Evolutionary conservation across 2,888 invertebrate genomes (phyloP).

Genomic region (Pammene aurita): DNA sequence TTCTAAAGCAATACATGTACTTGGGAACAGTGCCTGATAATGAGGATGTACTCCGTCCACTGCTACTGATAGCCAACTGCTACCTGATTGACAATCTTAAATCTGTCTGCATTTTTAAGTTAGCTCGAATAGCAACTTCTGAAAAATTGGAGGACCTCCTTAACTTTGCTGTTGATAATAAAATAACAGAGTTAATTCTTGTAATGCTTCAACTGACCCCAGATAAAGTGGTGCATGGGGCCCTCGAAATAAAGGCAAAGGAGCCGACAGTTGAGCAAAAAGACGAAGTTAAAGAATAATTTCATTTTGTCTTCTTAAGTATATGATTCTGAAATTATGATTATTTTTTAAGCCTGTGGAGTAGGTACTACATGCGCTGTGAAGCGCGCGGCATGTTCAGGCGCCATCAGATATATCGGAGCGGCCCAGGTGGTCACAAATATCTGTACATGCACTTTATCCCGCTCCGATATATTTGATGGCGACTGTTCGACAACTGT

Average conservation of each 20-base stretch:
- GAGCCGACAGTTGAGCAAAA: too few species aligned
- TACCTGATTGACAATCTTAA: conserved; percentile 64
- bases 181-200: conserved; percentile 52
- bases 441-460: too few species aligned
- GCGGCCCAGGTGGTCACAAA: too few species aligned
- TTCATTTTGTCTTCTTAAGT: too few species aligned
- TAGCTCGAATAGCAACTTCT: conserved; percentile 49
- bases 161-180: conserved; percentile 59
- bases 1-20: conserved; percentile 1
- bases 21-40: conserved; percentile 3
- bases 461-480: too few species aligned
- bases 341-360: too few species aligned
- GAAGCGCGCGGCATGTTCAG: too few species aligned
- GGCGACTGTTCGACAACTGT: too few species aligned
- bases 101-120: conserved; percentile 55
- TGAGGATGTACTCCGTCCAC: not conserved
- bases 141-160: conserved; percentile 52
- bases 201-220: conserved; percentile 48
- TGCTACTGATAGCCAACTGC: conserved; percentile 49
- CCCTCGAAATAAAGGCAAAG: conserved; percentile 46
- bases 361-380: too few species aligned
- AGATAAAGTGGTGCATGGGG: conserved; percentile 54
- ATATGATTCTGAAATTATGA: too few species aligned
- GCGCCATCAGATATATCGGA: too few species aligned
- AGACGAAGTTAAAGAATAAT: too few species aligned